These are phyloP conservation scores for Aplocera efformata DNA, from an alignment of 2,888 invertebrate genomes.

Conservation along the genomic window DNA sequence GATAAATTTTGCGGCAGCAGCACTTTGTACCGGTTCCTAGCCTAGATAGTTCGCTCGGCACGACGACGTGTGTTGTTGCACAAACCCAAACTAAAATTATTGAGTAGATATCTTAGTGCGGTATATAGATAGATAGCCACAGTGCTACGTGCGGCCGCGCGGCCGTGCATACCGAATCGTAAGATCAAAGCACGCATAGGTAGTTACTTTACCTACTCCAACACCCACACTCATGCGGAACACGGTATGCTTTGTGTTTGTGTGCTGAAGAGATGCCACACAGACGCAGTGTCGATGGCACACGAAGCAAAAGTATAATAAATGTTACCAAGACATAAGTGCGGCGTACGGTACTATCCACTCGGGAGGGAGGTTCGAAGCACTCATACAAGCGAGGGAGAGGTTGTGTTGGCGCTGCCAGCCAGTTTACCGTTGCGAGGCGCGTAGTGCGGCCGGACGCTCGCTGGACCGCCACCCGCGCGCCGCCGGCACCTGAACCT, in stretches of 20 bases:
- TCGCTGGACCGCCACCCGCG: conserved; percentile 70
- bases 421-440: conserved; percentile 81
- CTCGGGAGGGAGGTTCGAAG: conserved; percentile 77
- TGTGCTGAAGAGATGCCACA: conserved; percentile 56
- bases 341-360: conserved; percentile 78
- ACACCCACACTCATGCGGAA: conserved; percentile 63
- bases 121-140: conserved; percentile 56
- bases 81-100: conserved; percentile 76
- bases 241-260: conserved; percentile 37
- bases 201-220: conserved; percentile 70
- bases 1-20: too few relatives aligned
- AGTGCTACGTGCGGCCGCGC: conserved; percentile 71
- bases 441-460: conserved; percentile 79
- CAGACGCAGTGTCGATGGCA: conserved; percentile 49
- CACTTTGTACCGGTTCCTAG: conserved; percentile 46
- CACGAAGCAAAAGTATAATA: conserved; percentile 73
- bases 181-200: conserved; percentile 80
- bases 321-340: conserved; percentile 76
- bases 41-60: conserved; percentile 51
- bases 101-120: conserved; percentile 74
- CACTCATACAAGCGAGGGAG: conserved; percentile 75
- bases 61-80: conserved; percentile 70
- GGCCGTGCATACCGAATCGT: conserved; percentile 79
- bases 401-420: conserved; percentile 71
- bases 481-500: conserved; percentile 67